phyloP scores from a whole-genome alignment of 2,797 vertebrate genomes.

The Stomatorhinus walkeri region DNA sequence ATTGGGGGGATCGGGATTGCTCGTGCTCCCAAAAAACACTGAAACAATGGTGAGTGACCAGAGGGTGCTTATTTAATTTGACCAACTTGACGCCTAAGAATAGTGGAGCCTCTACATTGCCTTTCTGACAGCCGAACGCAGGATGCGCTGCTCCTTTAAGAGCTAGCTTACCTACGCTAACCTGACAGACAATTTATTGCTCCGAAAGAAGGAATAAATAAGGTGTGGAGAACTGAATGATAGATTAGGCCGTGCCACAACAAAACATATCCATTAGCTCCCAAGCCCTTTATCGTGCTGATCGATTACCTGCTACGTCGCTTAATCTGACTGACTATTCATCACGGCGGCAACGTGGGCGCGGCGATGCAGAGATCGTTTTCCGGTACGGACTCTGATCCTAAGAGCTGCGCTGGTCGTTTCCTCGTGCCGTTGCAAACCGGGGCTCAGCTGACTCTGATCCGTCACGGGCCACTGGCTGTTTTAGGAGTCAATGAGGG shows the following conservation, averaged over 20 bases:
- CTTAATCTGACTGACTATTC: slow-evolving; percentile 54
- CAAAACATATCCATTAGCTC: slow-evolving; percentile 55
- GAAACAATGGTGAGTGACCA: not conserved
- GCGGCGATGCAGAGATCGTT: slow-evolving; percentile 14
- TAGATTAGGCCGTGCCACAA: slow-evolving; percentile 36
- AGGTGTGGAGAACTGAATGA: slow-evolving; percentile 5
- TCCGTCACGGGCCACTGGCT: not conserved
- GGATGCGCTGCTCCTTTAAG: not conserved
- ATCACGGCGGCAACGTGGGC: slow-evolving; percentile 48
- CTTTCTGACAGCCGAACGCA: not conserved
- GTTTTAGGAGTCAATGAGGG: not conserved
- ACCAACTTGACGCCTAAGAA: slow-evolving; percentile 12
- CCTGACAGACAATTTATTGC: slow-evolving; percentile 15
- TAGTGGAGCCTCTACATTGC: not conserved
- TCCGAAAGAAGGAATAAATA: not conserved
- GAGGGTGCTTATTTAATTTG: slow-evolving; percentile 7
- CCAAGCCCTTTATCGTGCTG: slow-evolving; percentile 51
- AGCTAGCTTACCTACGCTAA: slow-evolving; percentile 1
- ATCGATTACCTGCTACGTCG: slow-evolving; percentile 58
- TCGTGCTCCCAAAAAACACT: not conserved
- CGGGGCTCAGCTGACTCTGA: not conserved
- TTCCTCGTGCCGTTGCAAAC: not conserved
- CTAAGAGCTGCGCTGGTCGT: not conserved
- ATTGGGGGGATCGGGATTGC: not conserved
- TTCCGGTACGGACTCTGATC: not conserved